Base-by-base conservation (phyloP, 2,797 vertebrate genomes). In the Xenopus petersii region DNA sequence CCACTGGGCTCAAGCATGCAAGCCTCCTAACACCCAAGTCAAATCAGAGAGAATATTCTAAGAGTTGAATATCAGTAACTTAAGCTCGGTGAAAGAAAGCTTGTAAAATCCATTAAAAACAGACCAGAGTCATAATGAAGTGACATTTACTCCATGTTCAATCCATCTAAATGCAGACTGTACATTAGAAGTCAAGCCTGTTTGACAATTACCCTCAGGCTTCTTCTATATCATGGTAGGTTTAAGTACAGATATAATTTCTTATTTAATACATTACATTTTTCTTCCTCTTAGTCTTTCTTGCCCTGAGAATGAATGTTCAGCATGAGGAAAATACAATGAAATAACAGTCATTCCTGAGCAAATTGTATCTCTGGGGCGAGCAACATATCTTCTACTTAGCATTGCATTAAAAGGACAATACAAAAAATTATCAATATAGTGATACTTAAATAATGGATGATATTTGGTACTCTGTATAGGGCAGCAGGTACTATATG, bases 301-400 rank as follows among this genome's bases (percentile, higher is more conserved):
- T 70, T 10, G 77, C 55, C 66, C 7, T 55, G 4, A 73, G 64
- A 79, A 73, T 55, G 58, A 68, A 24, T 12, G 81, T 89, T 83
- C 67, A 42, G 55, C 72, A 76, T 79, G 55, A 42, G 36, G 36
- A 81, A 73, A 75, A 70, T 73, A 79, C 80, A 79, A 75, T 12
- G 24, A 75, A 13, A 3, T 48, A 2, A 80, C 17, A 30, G 26
- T 30, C 4, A 30, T 30, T 30, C 26, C 67, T 84, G 84, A 67
- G 81, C 78, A 81, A 83, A 86, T 80, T 81, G 74, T 59, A 1
- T 80, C 81, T 84, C 81, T 15, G 16, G 84, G 83, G 85, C 64
- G 51, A 70, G 67, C 17, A 55, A 51, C 15, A 12, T 12, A 4
- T 15, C 6, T 51, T 42, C 36, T 42, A 5, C 36, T 42, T 42